Evolutionary conservation across 2,888 invertebrate species (phyloP), one percentile per base, ranked within the genome.

Genomic region (Resseliella maxima): DNA sequence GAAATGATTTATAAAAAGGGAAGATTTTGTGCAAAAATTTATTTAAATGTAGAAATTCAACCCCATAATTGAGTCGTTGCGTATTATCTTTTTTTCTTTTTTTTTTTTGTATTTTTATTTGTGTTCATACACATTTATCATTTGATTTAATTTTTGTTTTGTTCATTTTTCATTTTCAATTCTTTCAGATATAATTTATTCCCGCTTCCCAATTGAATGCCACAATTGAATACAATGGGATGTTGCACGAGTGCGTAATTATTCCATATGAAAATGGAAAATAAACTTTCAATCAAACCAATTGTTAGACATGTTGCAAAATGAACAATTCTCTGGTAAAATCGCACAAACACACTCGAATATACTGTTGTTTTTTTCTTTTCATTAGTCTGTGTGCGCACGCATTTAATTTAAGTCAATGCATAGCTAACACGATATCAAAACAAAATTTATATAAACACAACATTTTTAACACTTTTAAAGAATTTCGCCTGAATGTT

Each of bases 11-110:
- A n/a, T n/a, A n/a, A n/a, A n/a, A n/a, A n/a, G n/a, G n/a, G n/a
- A n/a, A n/a, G n/a, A n/a, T n/a, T n/a, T n/a, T n/a, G n/a, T n/a
- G n/a, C n/a, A n/a, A n/a, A n/a, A n/a, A n/a, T n/a, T n/a, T n/a
- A n/a, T n/a, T n/a, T n/a, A 72, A 31, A 31, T 72, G 72, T 24
- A 59, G 31, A 72, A 72, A 59, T 59, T 12, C 59, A 59, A 59
- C 59, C n/a, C 59, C 12, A 59, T 59, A 72, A 72, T 72, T 72
- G 72, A 72, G 72, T 72, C 72, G 72, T 72, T 72, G 72, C 31
- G 72, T 72, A 72, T 31, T 59, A 50, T 50, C 2, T 18, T 24
- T 59, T 18, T 59, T n/a, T 59, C 24, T n/a, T 24, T n/a, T 24
- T 59, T 1, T 2, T n/a, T n/a, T n/a, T n/a, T n/a, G n/a, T n/a